Base-by-base conservation (phyloP, 2,797 vertebrate species). In the Anguilla obscura region DNA sequence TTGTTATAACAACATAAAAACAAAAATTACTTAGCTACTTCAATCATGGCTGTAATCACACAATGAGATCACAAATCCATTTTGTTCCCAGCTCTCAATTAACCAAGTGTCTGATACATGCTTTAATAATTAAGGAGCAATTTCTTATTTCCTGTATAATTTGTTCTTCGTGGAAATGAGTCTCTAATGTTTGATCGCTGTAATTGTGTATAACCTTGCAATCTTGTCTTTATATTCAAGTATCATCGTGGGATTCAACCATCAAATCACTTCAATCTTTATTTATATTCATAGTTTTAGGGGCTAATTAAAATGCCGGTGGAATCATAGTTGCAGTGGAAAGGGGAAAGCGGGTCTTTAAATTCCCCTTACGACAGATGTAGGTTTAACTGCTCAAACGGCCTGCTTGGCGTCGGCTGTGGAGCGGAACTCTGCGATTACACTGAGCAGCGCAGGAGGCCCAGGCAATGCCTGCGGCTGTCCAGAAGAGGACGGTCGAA, bases 101-200 rank as follows among this genome's bases (percentile, higher is more conserved):
- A 85, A 88, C 66, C 1, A 30, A 30, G 27, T 45, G 83, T 45
- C 52, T 56, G 87, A 76, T 76, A 58, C 87, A 88, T 85, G 66
- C 58, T 85, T 85, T 76, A 88, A 88, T 85, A 76, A 88, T 88
- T 85, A 88, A 76, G 63, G 69, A 54, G 21, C 66, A 9, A 76
- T 85, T 58, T 88, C 33, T 56, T 27, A 85, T 88, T 88, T 85
- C 87, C 82, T 71, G 63, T 86, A 21, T 86, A 87, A 54, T 87
- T 79, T 76, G 69, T n/a, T 76, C 71, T 76, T 86, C 33, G 85
- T 86, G 71, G 33, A 30, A 86, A 50, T 50, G 84, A 50, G 52
- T 60, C 48, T 10, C 45, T 9, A 27, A 74, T 63, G 40, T 80
- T 88, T 86, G 18, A 80, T 50, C 40, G 24, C 30, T 3, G 30